phyloP scores from a whole-genome alignment of 2,888 invertebrate genomes.

The Venusia cambrica region DNA sequence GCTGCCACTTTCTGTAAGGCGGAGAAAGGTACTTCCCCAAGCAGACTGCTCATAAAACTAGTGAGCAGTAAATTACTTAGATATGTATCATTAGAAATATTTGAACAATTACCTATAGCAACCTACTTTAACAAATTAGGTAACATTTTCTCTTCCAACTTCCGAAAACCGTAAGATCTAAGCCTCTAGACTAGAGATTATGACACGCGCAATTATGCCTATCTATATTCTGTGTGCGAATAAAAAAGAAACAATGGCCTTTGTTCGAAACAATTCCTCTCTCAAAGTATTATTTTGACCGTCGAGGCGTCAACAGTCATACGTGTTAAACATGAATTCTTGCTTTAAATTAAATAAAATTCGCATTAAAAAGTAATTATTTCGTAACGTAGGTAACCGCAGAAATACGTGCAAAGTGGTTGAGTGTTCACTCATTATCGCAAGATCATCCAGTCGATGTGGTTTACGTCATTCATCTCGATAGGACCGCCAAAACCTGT shows the following conservation, averaged over 20 bases:
- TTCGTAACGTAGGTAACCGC: slow-evolving; percentile 20
- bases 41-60: no score
- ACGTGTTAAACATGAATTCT: slow-evolving; percentile 34
- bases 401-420: slow-evolving; percentile 24
- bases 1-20: no score
- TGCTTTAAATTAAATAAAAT: slow-evolving; percentile 18
- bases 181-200: slow-evolving; percentile 48
- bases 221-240: slow-evolving; percentile 53
- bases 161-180: slow-evolving; percentile 39
- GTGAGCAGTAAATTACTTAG: no score
- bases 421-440: slow-evolving; percentile 34
- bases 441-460: slow-evolving; percentile 42
- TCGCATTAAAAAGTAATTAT: slow-evolving; percentile 27
- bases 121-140: slow-evolving; percentile 39
- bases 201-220: slow-evolving; percentile 43
- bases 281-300: slow-evolving; percentile 60
- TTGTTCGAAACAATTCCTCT: slow-evolving; percentile 62
- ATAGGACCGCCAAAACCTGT: slow-evolving; percentile 63
- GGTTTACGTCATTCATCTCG: slow-evolving; percentile 62
- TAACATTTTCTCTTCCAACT: slow-evolving; percentile 41
- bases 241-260: slow-evolving; percentile 72
- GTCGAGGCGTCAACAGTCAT: slow-evolving; percentile 41
- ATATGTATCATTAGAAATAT: no score
- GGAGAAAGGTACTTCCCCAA: no score
- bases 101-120: no score